phyloP scores from a whole-genome alignment of 35 echinoderm and acorn worm genomes.

The Chiridota heheva region DNA sequence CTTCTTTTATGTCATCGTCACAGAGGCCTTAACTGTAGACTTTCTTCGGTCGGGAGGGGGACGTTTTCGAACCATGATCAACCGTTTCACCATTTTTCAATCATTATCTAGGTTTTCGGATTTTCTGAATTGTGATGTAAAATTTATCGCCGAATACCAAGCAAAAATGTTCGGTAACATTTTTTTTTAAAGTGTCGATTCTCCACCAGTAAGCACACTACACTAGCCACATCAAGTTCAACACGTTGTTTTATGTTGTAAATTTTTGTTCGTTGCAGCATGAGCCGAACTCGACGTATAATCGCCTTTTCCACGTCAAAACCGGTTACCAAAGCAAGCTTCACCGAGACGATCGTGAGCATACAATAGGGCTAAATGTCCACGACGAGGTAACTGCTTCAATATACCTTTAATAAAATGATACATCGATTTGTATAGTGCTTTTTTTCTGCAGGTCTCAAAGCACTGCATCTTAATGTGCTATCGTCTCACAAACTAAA shows the following conservation, averaged over 20 bases:
- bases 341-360: conserved; percentile 93
- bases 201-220: background rate
- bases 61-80: too few species aligned
- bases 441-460: too few species aligned
- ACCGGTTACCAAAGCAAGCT: conserved; percentile 82
- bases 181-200: background rate
- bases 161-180: background rate
- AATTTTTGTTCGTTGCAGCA: conserved; percentile 41
- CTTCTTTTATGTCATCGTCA: too few species aligned
- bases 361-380: conserved; percentile 72
- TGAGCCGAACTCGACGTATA: conserved; percentile 76
- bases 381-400: conserved; percentile 65
- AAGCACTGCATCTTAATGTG: too few species aligned
- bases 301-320: conserved; percentile 91
- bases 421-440: too few species aligned
- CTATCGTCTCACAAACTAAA: too few species aligned
- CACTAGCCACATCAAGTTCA: background rate
- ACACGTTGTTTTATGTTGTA: background rate
- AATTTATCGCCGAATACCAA: background rate
- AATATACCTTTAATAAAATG: background rate
- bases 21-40: too few species aligned
- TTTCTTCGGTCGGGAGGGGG: too few species aligned
- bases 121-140: background rate
- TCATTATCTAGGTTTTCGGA: background rate
- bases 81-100: background rate